Conservation (phyloP, 2,797 vertebrate genomes). For the Coluber constrictor region DNA sequence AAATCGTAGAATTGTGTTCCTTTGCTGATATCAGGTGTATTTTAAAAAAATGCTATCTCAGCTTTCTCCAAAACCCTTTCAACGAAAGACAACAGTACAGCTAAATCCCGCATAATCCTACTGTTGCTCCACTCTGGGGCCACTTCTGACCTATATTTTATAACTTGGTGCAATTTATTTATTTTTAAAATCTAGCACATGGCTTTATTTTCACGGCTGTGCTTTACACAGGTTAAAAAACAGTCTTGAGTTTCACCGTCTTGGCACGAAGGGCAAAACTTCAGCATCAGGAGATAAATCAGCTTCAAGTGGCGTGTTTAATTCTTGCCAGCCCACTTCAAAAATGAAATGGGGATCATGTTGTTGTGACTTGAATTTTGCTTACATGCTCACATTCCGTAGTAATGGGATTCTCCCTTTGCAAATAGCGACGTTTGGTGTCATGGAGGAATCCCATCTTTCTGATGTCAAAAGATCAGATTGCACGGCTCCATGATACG, state of each 20-base stretch:
- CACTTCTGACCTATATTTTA: conserved; percentile 9
- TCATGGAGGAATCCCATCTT: conserved; percentile 34
- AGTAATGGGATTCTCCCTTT: conserved; percentile 5
- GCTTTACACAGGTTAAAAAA: background rate
- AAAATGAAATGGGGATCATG: background rate
- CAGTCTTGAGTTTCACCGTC: background rate
- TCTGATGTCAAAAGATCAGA: conserved; percentile 17
- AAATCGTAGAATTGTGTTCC: background rate
- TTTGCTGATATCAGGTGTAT: background rate
- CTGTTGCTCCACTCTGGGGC: background rate
- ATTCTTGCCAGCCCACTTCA: background rate
- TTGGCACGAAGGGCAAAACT: background rate
- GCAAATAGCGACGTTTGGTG: conserved; percentile 33
- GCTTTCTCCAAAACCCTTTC: background rate
- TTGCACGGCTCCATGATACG: background rate
- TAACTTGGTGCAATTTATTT: conserved; percentile 3
- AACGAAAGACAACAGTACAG: background rate
- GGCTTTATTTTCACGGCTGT: background rate
- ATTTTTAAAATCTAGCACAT: conserved; percentile 4
- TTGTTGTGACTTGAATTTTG: background rate
- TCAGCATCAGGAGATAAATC: background rate
- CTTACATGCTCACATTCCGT: background rate
- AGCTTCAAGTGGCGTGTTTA: background rate
- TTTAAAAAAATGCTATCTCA: background rate
- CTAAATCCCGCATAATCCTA: background rate